A percentile compares a stretch with the other conserved stretches of the same genome.
Conservation (phyloP, 2,797 vertebrate genomes). For the Coregonus ussuriensis region DNA sequence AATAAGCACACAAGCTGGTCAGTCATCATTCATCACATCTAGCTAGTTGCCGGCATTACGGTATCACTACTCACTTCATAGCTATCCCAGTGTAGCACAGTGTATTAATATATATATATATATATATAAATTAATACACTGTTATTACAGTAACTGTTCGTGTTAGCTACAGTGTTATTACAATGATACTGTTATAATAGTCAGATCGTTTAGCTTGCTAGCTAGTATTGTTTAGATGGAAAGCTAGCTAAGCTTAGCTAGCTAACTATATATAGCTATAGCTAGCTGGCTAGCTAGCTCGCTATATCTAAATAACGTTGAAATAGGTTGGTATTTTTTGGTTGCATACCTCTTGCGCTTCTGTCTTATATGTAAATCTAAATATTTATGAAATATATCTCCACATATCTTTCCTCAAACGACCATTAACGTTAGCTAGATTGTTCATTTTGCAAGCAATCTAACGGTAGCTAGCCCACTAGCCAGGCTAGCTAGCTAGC, state of each 20-base stretch:
- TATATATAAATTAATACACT: background rate
- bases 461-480: slow-evolving; percentile 21
- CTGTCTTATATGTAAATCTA: background rate
- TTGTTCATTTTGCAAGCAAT: slow-evolving; percentile 20
- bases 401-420: background rate
- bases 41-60: no score
- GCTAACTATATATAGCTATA: no score
- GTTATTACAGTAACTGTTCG: background rate
- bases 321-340: slow-evolving; percentile 17
- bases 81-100: background rate
- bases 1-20: background rate
- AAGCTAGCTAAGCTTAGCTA: no score
- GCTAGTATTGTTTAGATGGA: background rate
- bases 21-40: background rate
- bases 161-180: background rate
- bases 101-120: background rate
- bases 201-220: background rate
- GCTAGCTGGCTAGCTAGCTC: background rate
- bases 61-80: background rate
- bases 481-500: slow-evolving; percentile 1
- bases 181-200: background rate
- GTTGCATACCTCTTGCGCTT: background rate
- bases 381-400: background rate
- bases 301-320: slow-evolving; percentile 18
- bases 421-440: background rate